Evolutionary conservation across 2,797 vertebrate species (phyloP), one percentile per base, ranked within the genome.

Genomic region (Semotilus atromaculatus): DNA sequence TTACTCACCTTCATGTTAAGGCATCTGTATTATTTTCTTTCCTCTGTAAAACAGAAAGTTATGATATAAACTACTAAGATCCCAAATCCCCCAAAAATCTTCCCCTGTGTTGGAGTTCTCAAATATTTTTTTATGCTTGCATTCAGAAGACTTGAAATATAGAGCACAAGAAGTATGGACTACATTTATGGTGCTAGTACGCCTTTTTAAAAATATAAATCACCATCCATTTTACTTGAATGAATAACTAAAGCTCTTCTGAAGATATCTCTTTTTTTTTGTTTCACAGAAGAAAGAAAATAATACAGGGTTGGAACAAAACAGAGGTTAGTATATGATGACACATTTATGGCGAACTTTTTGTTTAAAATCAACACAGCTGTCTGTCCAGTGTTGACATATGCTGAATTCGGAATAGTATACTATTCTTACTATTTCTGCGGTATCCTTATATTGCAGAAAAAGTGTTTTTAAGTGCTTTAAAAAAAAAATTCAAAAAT

Each of bases 241-340:
- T n/a, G 53, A 70, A 81, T 73, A 43, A 45, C 14, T 45, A 53
- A 66, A 34, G 7, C 68, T 13, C 21, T 80, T 62, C 60, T 80
- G 40, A 80, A 80, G 40, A 80, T 48, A 13, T 80, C 77, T 80
- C 21, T 60, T 26, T 77, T 23, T 77, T 60, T 51, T 80, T 67
- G 43, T 66, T 80, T 53, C 77, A 68, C 66, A 79, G 81, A 83
- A 75, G 72, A 83, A 66, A 66, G 45, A 83, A 74, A 83, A 43
- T 62, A 16, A 62, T 45, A 83, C 36, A 74, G 71, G 55, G 68
- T 72, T 60, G 70, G 62, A 80, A 80, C 77, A 80, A 80, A 80
- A 66, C 77, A 67, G 77, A 80, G 77, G 77, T 80, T 80, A 80
- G 77, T 80, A 48, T 48, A 67, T 80, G 77, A 80, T 80, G 62